Base-by-base conservation (phyloP, 2,888 invertebrate species). In the Cephalotes varians region DNA sequence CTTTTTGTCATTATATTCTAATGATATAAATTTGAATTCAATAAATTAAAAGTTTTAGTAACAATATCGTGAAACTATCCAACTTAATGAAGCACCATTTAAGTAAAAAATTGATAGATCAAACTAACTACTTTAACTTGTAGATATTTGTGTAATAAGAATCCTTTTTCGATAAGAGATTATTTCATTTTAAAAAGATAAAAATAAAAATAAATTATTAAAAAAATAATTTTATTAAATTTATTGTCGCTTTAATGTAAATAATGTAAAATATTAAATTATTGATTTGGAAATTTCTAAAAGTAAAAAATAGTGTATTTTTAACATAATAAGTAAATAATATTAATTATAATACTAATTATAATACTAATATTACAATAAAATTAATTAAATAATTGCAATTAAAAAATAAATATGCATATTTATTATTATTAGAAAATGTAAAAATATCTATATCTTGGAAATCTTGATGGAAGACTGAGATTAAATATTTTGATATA, bases 1-100 rank as follows among this genome's bases (percentile, higher is more conserved):
- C 56, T 69, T 67, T 49, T n/a, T 31, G 31, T 25, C 25, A 71
- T 54, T 71, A 71, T 71, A 54, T 71, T 71, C 54, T 71, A 71
- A 71, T 71, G 54, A 37, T 25, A 7, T 37, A 10, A 71, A 51
- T 71, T 71, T 25, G 34, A 71, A 34, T 71, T 10, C 25, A 34
- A 9, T 49, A 69, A 69, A n/a, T 34, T 69, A 15, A 71, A 37
- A 71, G 9, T 51, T 71, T 71, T 51, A 69, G 5, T 49, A 67
- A 6, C n/a, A 47, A 47, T n/a, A 31, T 6, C 15, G 2, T 34
- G 15, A 5, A 69, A 51, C 31, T 67, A 31, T 5, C 6, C 1
- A 69, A 69, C 5, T 21, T 49, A 21, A 65, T 21, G 5, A 49
- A 49, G n/a, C 31, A 21, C 34, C 15, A 31, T 31, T 69, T 31